Evolutionary conservation across 2,888 invertebrate species (phyloP), one percentile per base, ranked within the genome.

Genomic region (Diaperis boleti): DNA sequence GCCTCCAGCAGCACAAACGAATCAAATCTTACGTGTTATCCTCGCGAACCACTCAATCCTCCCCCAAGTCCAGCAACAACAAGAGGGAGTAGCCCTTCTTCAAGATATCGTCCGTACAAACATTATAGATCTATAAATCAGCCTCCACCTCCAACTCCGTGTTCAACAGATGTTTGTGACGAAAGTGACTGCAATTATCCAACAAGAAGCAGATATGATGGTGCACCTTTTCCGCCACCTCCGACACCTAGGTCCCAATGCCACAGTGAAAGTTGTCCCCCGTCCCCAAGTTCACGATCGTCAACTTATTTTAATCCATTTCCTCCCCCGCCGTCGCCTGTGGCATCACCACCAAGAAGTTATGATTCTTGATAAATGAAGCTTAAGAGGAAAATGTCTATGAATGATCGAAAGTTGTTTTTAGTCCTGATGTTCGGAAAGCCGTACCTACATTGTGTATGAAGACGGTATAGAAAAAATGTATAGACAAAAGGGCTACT

Each of bases 131-230:
- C 88, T 68, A 91, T 91, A 65, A 90, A 89, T 82, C 92, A 92
- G 79, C 93, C 94, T 0, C 96, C 96, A 4, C 96, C 96, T 17
- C 96, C 96, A 7, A 96, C 96, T 14, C 96, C 96, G 0, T 96
- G 95, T 77, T 94, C 94, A 69, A 96, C 96, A 26, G 96, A 96
- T 72, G 93, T 96, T 69, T 96, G 95, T 74, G 94, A 95, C 79
- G 94, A 94, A 80, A 92, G 92, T 15, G 94, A 94, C 75, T 89
- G 88, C 59, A 89, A 89, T 76, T 89, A 88, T 72, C 87, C 88
- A 7, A 83, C 85, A 33, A 68, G 89, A 64, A 84, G 86, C 70
- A 85, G 86, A 66, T 88, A 88, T 71, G 87, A 88, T 72, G 86
- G 85, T 26, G 90, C 90, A 68, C 89, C 90, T 11, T 88, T 88